Evolutionary conservation across 1,140 invertebrate species (phyloP).

Genomic region (Oryctes rhinoceros): DNA sequence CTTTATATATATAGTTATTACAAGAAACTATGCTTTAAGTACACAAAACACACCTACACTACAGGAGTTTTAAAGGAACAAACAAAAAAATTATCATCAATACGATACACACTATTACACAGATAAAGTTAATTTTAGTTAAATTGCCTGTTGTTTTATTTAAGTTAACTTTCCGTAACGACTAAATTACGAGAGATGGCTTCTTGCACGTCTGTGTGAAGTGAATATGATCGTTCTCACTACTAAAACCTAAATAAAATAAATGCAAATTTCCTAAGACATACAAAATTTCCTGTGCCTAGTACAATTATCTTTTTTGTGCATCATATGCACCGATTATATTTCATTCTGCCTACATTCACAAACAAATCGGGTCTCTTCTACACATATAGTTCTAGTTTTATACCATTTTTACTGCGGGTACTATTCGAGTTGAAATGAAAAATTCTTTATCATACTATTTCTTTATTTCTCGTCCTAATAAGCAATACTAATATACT

Average conservation of each 20-base stretch:
- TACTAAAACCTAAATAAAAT: constrained; percentile 7
- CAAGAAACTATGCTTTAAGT: constrained; percentile 20
- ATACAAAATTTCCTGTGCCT: constrained; percentile 5
- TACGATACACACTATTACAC: background rate
- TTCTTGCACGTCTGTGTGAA: too few relatives aligned
- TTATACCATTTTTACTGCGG: background rate
- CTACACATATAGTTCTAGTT: background rate
- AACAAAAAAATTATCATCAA: background rate
- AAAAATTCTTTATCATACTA: constrained; percentile 3
- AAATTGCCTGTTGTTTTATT: background rate
- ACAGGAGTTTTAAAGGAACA: background rate
- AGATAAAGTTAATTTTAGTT: background rate
- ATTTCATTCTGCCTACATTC: background rate
- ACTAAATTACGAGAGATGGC: background rate
- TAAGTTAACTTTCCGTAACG: background rate
- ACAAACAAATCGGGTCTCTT: background rate
- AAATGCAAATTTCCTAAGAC: constrained; percentile 24
- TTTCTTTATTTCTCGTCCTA: background rate
- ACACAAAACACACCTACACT: constrained; percentile 29
- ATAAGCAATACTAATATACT: too few relatives aligned
- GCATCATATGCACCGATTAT: background rate
- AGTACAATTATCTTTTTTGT: background rate
- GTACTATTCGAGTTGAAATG: background rate
- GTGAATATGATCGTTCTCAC: too few relatives aligned
- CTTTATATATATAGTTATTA: constrained; percentile 10